Evolutionary conservation across 2,797 vertebrate genomes (phyloP).

Genomic region (Sebastes hopkinsi): DNA sequence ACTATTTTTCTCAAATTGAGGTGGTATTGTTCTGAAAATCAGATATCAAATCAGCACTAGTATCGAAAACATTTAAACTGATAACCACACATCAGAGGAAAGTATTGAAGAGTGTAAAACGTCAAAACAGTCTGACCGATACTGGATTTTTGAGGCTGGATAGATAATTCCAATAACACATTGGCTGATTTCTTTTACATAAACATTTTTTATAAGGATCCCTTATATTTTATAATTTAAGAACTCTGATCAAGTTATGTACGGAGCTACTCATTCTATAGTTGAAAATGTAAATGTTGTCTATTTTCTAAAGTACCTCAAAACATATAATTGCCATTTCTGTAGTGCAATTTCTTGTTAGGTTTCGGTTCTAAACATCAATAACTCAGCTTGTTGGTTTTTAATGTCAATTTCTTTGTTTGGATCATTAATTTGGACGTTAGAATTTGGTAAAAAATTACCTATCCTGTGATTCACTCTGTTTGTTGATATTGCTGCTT

Average conservation of each 20-base stretch:
- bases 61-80: neutral
- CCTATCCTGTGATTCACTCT: too few relatives aligned
- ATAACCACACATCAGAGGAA: neutral
- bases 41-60: neutral
- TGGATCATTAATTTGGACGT: neutral
- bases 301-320: neutral
- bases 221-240: neutral
- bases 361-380: neutral
- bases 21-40: neutral
- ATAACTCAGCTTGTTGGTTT: neutral
- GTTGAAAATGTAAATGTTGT: neutral
- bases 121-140: neutral
- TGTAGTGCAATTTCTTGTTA: neutral
- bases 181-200: too few relatives aligned
- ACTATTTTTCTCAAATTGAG: neutral
- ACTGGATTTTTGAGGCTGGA: neutral
- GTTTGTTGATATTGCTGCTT: too few relatives aligned
- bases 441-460: accelerated
- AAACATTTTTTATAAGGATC: too few relatives aligned
- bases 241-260: neutral
- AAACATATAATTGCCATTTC: neutral
- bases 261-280: neutral
- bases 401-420: neutral
- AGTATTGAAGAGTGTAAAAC: neutral
- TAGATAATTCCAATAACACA: neutral